A percentile compares a stretch with the other conserved stretches of the same genome.
These are phyloP conservation scores for Teleiodes luculella DNA, from an alignment of 2,888 invertebrate genomes.

Conservation along the genomic window DNA sequence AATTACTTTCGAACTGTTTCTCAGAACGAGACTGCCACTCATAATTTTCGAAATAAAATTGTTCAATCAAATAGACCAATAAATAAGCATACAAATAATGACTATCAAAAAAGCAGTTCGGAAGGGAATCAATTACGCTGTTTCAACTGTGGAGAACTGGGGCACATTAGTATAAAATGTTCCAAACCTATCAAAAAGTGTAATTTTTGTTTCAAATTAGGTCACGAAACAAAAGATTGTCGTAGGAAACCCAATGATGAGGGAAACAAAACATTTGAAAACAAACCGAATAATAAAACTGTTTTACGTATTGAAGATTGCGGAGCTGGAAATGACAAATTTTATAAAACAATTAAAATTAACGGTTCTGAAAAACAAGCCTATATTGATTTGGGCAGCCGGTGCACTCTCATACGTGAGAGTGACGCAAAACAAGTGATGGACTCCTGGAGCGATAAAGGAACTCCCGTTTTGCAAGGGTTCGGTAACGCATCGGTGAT, in stretches of 20 bases:
- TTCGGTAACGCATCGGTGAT: constrained; percentile 7
- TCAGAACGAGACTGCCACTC: neutral
- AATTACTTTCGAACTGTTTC: neutral
- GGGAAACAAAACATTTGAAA: neutral
- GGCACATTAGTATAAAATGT: constrained; percentile 3
- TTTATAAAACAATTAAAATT: neutral
- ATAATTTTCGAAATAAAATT: neutral
- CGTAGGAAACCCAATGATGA: neutral
- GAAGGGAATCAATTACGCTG: neutral
- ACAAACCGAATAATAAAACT: neutral
- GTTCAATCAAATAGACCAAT: neutral
- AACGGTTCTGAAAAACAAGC: neutral
- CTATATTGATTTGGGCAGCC: constrained; percentile 9
- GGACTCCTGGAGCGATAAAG: neutral
- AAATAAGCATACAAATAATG: too few relatives aligned
- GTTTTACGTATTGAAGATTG: neutral
- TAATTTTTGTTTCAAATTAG: neutral
- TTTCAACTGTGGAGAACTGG: constrained; percentile 4
- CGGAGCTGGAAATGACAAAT: constrained; percentile 1
- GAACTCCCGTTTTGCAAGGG: neutral
- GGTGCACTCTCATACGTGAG: constrained; percentile 8
- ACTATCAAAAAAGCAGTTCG: neutral
- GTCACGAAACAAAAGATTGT: constrained; percentile 8
- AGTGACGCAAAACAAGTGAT: constrained; percentile 2
- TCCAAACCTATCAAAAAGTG: constrained; percentile 12